phyloP scores from a whole-genome alignment of 2,113 vertebrate species.

The Xenopus tropicalis region DNA sequence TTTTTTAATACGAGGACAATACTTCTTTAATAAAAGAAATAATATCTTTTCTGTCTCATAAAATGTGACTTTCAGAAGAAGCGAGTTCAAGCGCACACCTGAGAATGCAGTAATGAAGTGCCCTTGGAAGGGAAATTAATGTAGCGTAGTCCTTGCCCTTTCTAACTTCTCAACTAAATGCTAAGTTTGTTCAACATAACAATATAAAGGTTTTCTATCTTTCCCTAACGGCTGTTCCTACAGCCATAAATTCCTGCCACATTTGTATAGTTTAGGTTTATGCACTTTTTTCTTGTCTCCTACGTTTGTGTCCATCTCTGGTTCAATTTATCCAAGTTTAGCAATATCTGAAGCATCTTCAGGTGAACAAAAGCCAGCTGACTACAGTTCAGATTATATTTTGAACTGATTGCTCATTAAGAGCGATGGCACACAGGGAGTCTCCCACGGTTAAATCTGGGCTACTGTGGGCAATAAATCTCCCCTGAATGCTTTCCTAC shows the following conservation, averaged over 20 bases:
- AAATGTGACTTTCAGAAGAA: slow-evolving; percentile 43
- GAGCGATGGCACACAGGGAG: too few relatives aligned
- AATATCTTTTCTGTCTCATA: slow-evolving; percentile 25
- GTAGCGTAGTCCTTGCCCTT: slow-evolving; percentile 37
- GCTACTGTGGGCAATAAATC: too few relatives aligned
- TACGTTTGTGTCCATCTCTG: background rate
- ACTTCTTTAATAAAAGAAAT: slow-evolving; percentile 26
- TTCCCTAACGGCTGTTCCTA: slow-evolving; percentile 17
- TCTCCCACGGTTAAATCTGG: too few relatives aligned
- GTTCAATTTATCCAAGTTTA: too few relatives aligned
- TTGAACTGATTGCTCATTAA: too few relatives aligned
- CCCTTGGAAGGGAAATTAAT: slow-evolving; percentile 38
- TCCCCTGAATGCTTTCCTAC: too few relatives aligned
- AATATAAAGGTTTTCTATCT: slow-evolving; percentile 36
- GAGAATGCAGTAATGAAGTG: slow-evolving; percentile 39
- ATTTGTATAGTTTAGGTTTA: background rate
- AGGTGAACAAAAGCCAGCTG: too few relatives aligned
- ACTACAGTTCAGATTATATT: too few relatives aligned
- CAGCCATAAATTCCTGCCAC: slow-evolving; percentile 11
- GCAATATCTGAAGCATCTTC: too few relatives aligned
- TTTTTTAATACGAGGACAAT: slow-evolving; percentile 30
- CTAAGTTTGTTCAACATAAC: slow-evolving; percentile 39
- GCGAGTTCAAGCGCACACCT: slow-evolving; percentile 37
- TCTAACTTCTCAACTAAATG: slow-evolving; percentile 41
- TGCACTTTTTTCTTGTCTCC: slow-evolving; percentile 1